Base-by-base conservation (phyloP, 1,140 invertebrate genomes). In the Euglossa dilemma region DNA sequence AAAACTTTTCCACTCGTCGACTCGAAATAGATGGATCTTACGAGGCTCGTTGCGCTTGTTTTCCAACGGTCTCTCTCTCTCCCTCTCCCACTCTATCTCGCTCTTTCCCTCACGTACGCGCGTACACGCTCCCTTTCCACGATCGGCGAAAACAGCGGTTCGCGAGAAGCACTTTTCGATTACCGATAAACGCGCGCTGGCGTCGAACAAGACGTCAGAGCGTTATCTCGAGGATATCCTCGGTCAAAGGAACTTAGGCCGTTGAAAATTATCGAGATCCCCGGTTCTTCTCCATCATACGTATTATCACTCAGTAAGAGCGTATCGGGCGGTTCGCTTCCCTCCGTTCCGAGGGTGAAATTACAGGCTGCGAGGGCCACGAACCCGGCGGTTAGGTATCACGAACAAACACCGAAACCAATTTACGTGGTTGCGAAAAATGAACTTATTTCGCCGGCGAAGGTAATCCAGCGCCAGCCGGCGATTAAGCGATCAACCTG, bases 401-500 rank as follows among this genome's bases (percentile, higher is more conserved):
- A n/a, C 80, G 63, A 57, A 43, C 72, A 82, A 82, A 82, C 80
- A 82, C 67, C 50, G 72, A 80, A 67, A 64, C 74, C 56, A 77
- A 79, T 87, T 88, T 73, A 76, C 67, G 47, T 67, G 75, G 25
- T 56, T 47, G 80, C 79, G 56, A 85, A 80, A 89, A 77, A 89
- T 84, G 81, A 72, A 79, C 87, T 85, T 59, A 75, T 76, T 87
- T 83, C 86, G 20, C 47, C 36, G 63, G 63, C 56, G 54, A n/a
- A 20, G 54, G 59, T 70, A 76, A 80, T 83, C 79, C 36, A 57
- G 18, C 54, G 59, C 50, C 69, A 63, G 25, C 47, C 74, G 28
- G 81, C 64, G 86, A 87, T 87, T 87, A 87, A 87, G 86, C 77
- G 72, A 87, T 87, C 81, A 76, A 80, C 71, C 82, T 84, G 79